Base-by-base conservation (phyloP, 1,140 invertebrate species). In the Cherax quadricarinatus region DNA sequence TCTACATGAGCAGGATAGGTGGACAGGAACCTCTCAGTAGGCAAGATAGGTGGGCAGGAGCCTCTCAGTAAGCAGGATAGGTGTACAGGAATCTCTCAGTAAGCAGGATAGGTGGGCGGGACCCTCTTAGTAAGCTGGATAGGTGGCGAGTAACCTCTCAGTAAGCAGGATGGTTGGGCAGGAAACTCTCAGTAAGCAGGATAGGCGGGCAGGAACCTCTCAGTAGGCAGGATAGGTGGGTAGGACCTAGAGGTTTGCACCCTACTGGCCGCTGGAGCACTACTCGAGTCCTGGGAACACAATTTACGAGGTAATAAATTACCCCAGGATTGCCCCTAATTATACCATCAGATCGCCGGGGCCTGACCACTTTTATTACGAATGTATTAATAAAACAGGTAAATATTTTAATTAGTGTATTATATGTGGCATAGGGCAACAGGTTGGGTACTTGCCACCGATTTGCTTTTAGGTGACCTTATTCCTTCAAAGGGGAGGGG, bases 301-400 rank as follows among this genome's bases (percentile, higher is more conserved):
- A 81, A 84, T 84, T 84, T 84, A 84, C 53, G 82, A 62, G 82
- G 49, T 53, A 53, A 60, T 84, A 84, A 84, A 84, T 84, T 84
- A 14, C 51, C 51, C 24, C 24, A 6, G 51, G 82, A 84, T 84
- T 62, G 82, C 51, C 49, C 82, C 24, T 84, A 84, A 84, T 84
- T 84, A 60, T 60, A 84, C 82, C 82, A 84, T 84, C 82, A 84
- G 82, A 84, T 84, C 82, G 82, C 51, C 24, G 51, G 53, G 82
- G 57, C 82, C 30, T 60, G 53, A 30, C 81, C 82, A 84, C 82
- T 84, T 84, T 84, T 84, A 84, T 60, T 84, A 84, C 82, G 24
- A 84, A 84, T 84, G 82, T 60, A 84, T 84, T 84, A 84, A 84
- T 84, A 60, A 73, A 16, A 53, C n/a, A 53, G n/a, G 51, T 78